Evolutionary conservation across 2,797 vertebrate genomes (phyloP).

Genomic region (Rhyacichthys aspro): DNA sequence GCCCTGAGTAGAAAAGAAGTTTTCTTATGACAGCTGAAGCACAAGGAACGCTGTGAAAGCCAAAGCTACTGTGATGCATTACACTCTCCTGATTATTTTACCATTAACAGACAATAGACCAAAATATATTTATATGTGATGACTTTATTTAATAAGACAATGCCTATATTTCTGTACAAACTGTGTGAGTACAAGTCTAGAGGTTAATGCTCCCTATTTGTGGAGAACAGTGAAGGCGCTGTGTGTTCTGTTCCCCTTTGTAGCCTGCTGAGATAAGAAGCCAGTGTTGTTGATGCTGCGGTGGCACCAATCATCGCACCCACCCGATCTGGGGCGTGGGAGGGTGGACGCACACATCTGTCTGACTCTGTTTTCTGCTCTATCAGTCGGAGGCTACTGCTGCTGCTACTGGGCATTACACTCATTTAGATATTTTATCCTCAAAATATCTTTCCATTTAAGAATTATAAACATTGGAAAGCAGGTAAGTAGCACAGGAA

Average conservation of each 20-base stretch:
- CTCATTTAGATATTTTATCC: too few relatives aligned
- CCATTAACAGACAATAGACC: slow-evolving; percentile 2
- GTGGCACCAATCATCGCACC: slow-evolving; percentile 41
- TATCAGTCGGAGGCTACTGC: slow-evolving; percentile 10
- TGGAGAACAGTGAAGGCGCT: slow-evolving; percentile 4
- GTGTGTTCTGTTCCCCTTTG: slow-evolving; percentile 10
- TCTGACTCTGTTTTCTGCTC: slow-evolving; percentile 20
- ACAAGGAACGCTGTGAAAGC: background rate
- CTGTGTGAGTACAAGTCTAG: background rate
- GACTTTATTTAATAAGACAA: too few relatives aligned
- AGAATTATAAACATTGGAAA: background rate
- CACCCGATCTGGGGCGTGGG: slow-evolving; percentile 60
- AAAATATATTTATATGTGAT: too few relatives aligned
- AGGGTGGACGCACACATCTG: slow-evolving; percentile 49
- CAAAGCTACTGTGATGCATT: slow-evolving; percentile 4
- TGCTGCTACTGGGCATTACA: slow-evolving; percentile 25
- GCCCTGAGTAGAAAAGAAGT: slow-evolving; percentile 1
- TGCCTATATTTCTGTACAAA: too few relatives aligned
- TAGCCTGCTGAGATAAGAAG: slow-evolving; percentile 36
- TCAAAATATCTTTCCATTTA: slow-evolving; percentile 1
- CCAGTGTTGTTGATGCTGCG: slow-evolving; percentile 40
- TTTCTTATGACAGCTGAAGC: background rate
- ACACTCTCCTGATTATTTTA: slow-evolving; percentile 4
- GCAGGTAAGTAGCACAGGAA: background rate
- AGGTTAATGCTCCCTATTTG: slow-evolving; percentile 6